Conservation (phyloP, 2,888 invertebrate species). For the Parthenolecanium corni region DNA sequence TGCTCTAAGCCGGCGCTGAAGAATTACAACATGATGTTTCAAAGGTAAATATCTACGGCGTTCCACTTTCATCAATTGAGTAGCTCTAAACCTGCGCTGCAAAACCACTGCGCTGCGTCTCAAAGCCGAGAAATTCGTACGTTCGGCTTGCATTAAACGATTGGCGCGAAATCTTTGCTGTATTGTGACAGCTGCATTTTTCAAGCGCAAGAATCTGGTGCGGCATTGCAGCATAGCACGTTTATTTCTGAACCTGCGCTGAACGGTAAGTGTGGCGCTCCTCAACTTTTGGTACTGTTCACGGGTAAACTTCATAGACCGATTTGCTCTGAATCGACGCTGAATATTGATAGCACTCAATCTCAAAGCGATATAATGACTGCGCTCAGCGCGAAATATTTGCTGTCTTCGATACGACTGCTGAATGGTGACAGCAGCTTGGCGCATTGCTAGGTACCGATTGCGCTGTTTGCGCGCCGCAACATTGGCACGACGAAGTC, state of each 20-base stretch:
- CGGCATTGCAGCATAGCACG: neutral
- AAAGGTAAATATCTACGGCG: constrained; percentile 1
- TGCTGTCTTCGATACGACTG: constrained; percentile 11
- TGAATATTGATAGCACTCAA: neutral
- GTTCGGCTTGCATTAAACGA: constrained; percentile 1
- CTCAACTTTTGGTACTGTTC: neutral
- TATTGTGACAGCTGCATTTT: constrained; percentile 10
- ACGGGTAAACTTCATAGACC: constrained; percentile 3
- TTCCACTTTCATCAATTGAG: neutral
- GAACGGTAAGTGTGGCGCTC: constrained; percentile 6
- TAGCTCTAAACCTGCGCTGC: constrained; percentile 19
- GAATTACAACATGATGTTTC: neutral
- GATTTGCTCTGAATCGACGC: constrained; percentile 3
- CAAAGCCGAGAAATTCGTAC: neutral
- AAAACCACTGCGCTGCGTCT: neutral
- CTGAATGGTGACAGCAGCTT: constrained; percentile 1
- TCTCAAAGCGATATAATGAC: neutral
- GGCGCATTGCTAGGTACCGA: neutral
- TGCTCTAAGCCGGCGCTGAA: constrained; percentile 21
- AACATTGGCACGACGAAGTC: constrained; percentile 18
- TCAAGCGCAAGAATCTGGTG: neutral
- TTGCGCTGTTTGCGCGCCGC: constrained; percentile 1
- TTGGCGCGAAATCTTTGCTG: constrained; percentile 28
- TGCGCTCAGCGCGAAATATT: constrained; percentile 9
- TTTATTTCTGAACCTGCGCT: constrained; percentile 11